phyloP scores from a whole-genome alignment of 2,113 vertebrate species.

The Otolemur garnettii region DNA sequence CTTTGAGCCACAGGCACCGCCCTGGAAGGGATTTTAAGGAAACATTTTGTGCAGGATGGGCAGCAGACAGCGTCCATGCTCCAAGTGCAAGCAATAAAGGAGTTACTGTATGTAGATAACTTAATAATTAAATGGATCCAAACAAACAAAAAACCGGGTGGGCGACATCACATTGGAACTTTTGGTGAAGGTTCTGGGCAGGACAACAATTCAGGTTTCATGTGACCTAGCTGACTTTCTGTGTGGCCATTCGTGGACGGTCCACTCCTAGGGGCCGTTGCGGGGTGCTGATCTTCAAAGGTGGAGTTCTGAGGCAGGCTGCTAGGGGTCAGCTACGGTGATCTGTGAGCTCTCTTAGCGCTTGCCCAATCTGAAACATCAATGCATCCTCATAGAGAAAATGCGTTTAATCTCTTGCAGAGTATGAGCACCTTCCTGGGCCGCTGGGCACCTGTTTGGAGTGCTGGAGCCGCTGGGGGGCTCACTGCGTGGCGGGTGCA shows the following conservation, averaged over 20 bases:
- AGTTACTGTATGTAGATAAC: background rate
- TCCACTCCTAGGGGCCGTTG: slow-evolving; percentile 92
- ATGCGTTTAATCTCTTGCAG: slow-evolving; percentile 92
- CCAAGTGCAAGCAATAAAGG: background rate
- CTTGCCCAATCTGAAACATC: slow-evolving; percentile 95
- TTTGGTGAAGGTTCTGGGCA: slow-evolving; percentile 92
- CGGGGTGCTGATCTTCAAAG: slow-evolving; percentile 93
- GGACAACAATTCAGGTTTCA: slow-evolving; percentile 94
- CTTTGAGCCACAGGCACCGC: no score
- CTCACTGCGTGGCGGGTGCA: background rate
- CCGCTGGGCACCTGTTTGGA: background rate
- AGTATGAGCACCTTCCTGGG: background rate
- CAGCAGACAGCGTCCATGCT: no score
- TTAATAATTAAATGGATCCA: background rate
- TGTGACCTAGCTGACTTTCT: slow-evolving; percentile 93
- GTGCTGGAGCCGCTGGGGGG: background rate
- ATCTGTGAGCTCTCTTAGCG: slow-evolving; percentile 92
- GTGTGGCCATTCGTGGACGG: slow-evolving; percentile 95
- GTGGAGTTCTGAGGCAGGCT: slow-evolving; percentile 94
- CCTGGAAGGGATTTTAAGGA: background rate
- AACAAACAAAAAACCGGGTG: slow-evolving; percentile 75
- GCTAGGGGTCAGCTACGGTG: slow-evolving; percentile 89
- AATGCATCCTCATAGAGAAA: slow-evolving; percentile 91
- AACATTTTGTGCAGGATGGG: background rate
- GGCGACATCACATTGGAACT: slow-evolving; percentile 94